A percentile compares a stretch with the other conserved stretches of the same genome.
These are phyloP conservation scores for Enteromius treurensis DNA, from an alignment of 2,797 vertebrate genomes.

Conservation along the genomic window DNA sequence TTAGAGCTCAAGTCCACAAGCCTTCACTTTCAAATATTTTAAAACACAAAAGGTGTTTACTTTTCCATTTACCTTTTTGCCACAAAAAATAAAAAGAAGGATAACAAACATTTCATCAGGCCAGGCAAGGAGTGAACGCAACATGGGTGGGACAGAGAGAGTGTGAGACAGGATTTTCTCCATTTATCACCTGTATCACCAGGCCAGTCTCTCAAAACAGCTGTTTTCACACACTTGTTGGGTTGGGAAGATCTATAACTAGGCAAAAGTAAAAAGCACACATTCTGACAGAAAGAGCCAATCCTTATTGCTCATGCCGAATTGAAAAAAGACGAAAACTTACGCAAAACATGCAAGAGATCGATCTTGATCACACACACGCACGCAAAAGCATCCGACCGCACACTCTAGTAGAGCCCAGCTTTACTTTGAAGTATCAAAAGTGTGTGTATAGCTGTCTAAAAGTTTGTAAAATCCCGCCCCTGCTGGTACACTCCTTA, in stretches of 20 bases:
- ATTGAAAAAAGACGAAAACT: slow-evolving; percentile 54
- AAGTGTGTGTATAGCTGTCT: slow-evolving; percentile 51
- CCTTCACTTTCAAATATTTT: slow-evolving; percentile 26
- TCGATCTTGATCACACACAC: slow-evolving; percentile 41
- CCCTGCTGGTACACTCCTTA: slow-evolving; percentile 39
- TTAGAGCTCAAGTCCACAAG: slow-evolving; percentile 35
- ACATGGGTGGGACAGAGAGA: slow-evolving; percentile 12
- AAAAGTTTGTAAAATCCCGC: slow-evolving; percentile 51
- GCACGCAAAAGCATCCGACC: slow-evolving; percentile 40
- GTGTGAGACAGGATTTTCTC: slow-evolving; percentile 17
- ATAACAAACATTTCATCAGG: slow-evolving; percentile 30
- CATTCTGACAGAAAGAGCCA: slow-evolving; percentile 41
- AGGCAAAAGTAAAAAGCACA: slow-evolving; percentile 42
- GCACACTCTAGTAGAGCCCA: slow-evolving; percentile 46
- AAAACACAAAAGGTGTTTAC: slow-evolving; percentile 24
- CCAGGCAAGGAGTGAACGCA: slow-evolving; percentile 31
- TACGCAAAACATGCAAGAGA: slow-evolving; percentile 62
- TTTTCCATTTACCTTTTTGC: slow-evolving; percentile 15
- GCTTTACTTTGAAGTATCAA: slow-evolving; percentile 57
- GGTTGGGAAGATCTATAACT: slow-evolving; percentile 28
- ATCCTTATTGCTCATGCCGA: slow-evolving; percentile 65
- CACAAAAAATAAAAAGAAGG: slow-evolving; percentile 10
- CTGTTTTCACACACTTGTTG: slow-evolving; percentile 17
- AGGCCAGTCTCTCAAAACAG: slow-evolving; percentile 12
- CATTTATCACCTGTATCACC: neutral